A percentile compares a stretch with the other conserved stretches of the same genome.
phyloP scores from a whole-genome alignment of 2,797 vertebrate species.

The Diplodus puntazzo region DNA sequence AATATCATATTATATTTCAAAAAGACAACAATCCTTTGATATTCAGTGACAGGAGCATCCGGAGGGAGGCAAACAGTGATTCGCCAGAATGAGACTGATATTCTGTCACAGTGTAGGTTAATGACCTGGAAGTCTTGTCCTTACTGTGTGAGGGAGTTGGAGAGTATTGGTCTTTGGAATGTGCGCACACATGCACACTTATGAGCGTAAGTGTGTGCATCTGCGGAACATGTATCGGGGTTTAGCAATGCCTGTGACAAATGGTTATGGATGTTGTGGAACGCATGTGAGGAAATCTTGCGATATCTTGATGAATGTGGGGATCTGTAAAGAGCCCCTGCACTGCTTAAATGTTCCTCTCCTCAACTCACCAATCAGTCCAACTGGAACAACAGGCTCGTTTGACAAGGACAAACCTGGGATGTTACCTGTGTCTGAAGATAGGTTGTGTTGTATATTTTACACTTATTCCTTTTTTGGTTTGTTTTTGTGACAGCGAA shows the following conservation, averaged over 20 bases:
- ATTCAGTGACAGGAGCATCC: slow-evolving; percentile 78
- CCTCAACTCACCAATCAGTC: neutral
- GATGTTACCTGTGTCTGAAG: neutral
- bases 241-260: slow-evolving; percentile 31
- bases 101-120: slow-evolving; percentile 69
- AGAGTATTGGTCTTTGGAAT: slow-evolving; percentile 58
- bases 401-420: neutral
- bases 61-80: slow-evolving; percentile 63
- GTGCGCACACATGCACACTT: slow-evolving; percentile 35
- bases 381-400: neutral
- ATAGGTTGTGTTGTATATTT: neutral
- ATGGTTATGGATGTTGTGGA: slow-evolving; percentile 23
- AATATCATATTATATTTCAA: slow-evolving; percentile 75
- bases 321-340: neutral
- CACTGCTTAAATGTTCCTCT: neutral
- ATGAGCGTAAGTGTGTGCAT: slow-evolving; percentile 43
- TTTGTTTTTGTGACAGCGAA: neutral
- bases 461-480: neutral
- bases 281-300: neutral
- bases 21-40: slow-evolving; percentile 75
- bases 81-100: slow-evolving; percentile 68
- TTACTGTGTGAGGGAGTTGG: slow-evolving; percentile 60
- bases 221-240: slow-evolving; percentile 26
- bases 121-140: slow-evolving; percentile 79
- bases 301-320: neutral